phyloP scores from a whole-genome alignment of 2,113 vertebrate genomes.

The Otis tarda region DNA sequence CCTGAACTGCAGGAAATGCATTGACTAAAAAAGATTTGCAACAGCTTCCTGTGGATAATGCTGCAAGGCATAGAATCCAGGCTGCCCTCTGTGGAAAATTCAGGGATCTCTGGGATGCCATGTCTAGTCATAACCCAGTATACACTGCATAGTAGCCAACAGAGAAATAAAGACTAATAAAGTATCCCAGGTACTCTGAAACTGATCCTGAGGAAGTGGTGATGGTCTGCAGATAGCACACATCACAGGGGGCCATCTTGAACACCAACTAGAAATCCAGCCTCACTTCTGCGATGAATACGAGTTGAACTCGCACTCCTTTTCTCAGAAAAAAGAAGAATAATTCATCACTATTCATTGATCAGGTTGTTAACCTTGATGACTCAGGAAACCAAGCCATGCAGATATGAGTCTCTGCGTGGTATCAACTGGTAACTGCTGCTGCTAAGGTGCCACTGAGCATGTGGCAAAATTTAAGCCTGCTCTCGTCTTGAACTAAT shows the following conservation, averaged over 20 bases:
- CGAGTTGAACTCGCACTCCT: not conserved
- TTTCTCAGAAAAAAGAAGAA: not conserved
- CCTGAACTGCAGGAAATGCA: not conserved
- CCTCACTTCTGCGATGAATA: not conserved
- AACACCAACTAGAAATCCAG: not conserved
- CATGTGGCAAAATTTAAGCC: not conserved
- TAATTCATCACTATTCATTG: not conserved
- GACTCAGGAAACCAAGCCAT: not conserved
- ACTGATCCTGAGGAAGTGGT: accelerated
- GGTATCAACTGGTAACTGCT: not conserved
- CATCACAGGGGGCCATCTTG: not conserved
- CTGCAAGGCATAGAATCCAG: not conserved
- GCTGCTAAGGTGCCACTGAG: not conserved
- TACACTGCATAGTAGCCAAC: not conserved
- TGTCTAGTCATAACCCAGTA: not conserved
- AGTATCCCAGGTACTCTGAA: not conserved
- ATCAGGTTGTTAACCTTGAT: not conserved
- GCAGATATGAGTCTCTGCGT: not conserved
- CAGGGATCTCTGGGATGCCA: not conserved
- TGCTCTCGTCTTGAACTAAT: not conserved
- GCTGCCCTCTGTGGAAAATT: not conserved
- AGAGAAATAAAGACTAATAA: not conserved
- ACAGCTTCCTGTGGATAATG: not conserved
- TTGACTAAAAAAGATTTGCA: not conserved
- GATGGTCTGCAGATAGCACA: not conserved